Evolutionary conservation across 2,113 vertebrate genomes (phyloP), one percentile per base, ranked within the genome.

Genomic region (Ahaetulla prasina): DNA sequence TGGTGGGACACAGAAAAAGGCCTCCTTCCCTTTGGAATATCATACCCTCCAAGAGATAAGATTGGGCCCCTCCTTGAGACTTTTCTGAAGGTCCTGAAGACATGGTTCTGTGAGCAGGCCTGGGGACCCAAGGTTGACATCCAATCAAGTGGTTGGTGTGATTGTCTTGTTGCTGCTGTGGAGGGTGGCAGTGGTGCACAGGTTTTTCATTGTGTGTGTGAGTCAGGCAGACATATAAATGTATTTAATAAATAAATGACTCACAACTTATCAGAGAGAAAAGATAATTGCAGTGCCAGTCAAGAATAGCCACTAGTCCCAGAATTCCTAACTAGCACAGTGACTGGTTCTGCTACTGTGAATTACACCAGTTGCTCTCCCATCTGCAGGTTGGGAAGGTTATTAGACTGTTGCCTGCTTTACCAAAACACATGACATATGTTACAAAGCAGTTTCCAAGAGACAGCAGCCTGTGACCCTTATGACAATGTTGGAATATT

Each of bases 261-360:
- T 39, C 74, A 23, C 80, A n/a, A 50, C 7, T 23, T n/a, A 8
- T 89, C 12, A 30, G 12, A 80, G 54, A 18, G 80, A 0, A 0
- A 55, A 47, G 52, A 0, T 2, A 86, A 86, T 52, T 80, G 9
- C 11, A 92, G 2, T 91, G 3, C 27, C 30, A 3, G 47, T 57
- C 53, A 93, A 91, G 35, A 14, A 27, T 85, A 91, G 6, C 30
- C n/a, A 85, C 49, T 43, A 47, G 84, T 25, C 25, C 23, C 23
- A 49, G 85, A 16, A 86, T 86, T 49, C 25, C 16, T 39, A 20
- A 39, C 39, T 39, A 80, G 68, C 35, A 80, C 4, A 80, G 35
- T 39, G n/a, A 80, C 16, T 39, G 35, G n/a, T 39, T 80, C 68
- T 74, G 68, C 5, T 74, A 18, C 68, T 80, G 7, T 20, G 16